Evolutionary conservation across 2,113 vertebrate species (phyloP).

Genomic region (Myiagra hebetior): DNA sequence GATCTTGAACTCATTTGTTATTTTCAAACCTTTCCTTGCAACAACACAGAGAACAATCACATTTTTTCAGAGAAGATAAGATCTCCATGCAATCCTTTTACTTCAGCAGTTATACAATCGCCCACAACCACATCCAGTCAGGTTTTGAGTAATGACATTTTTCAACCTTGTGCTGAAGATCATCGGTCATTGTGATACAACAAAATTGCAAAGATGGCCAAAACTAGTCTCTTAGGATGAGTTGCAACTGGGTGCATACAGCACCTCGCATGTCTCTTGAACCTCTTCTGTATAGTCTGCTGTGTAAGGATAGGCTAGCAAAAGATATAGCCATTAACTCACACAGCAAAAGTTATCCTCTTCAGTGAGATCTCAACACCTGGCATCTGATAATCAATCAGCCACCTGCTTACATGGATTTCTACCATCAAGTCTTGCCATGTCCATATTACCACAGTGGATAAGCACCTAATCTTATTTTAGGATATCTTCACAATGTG

Average conservation of each 20-base stretch:
- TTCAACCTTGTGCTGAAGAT: background rate
- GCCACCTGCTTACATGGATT: background rate
- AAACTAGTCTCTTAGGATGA: background rate
- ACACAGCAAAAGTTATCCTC: background rate
- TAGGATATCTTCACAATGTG: background rate
- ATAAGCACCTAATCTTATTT: background rate
- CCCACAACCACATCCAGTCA: background rate
- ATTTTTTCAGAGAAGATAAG: background rate
- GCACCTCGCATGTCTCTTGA: background rate
- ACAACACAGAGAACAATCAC: background rate
- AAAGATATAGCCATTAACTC: background rate
- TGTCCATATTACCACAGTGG: fast-evolving
- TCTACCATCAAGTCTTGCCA: background rate
- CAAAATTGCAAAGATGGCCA: background rate
- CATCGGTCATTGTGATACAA: background rate
- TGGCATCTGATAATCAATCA: background rate
- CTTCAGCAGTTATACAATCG: background rate
- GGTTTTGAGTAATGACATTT: background rate
- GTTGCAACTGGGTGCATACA: background rate
- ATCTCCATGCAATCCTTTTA: background rate
- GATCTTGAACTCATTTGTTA: background rate
- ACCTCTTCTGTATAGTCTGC: background rate
- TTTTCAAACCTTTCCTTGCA: background rate
- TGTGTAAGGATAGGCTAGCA: background rate
- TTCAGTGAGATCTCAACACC: background rate